Percentiles rank a stretch among this genome's conserved stretches.
Evolutionary conservation across 2,113 vertebrate genomes (phyloP).

Genomic region (Madoqua kirkii): DNA sequence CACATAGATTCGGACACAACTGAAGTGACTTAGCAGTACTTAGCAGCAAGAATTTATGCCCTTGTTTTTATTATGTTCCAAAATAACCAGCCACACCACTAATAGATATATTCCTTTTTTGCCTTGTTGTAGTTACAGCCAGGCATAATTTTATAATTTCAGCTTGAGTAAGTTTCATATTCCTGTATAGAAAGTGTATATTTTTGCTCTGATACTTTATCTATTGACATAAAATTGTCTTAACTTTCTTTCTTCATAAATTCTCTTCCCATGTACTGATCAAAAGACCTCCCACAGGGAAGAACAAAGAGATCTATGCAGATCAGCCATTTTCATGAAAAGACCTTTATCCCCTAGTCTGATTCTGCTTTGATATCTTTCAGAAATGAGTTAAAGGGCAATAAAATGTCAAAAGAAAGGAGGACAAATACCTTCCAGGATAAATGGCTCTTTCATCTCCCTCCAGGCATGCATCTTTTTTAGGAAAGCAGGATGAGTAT

Average conservation of each 20-base stretch:
- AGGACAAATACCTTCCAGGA: conserved; percentile 55
- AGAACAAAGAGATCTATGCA: conserved; percentile 39
- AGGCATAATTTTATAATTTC: neutral
- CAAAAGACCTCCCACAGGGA: conserved; percentile 14
- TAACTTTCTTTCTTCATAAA: conserved; percentile 37
- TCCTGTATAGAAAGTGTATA: neutral
- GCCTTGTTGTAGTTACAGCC: neutral
- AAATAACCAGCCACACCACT: neutral
- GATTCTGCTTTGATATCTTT: conserved; percentile 56
- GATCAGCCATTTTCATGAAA: conserved; percentile 47
- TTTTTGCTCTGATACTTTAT: neutral
- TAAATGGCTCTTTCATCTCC: conserved; percentile 44
- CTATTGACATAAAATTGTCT: conserved; percentile 4
- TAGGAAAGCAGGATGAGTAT: neutral
- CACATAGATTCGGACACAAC: no score
- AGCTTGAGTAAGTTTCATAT: neutral
- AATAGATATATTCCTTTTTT: neutral
- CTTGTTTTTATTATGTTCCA: neutral
- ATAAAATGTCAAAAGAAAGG: conserved; percentile 68
- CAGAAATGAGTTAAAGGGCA: conserved; percentile 69
- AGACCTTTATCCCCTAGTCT: conserved; percentile 40
- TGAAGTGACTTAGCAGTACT: no score
- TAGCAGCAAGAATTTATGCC: neutral
- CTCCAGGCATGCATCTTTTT: neutral
- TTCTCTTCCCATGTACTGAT: neutral